Evolutionary conservation across 2,888 invertebrate species (phyloP), one percentile per base, ranked within the genome.

Genomic region (Pterostichus niger): DNA sequence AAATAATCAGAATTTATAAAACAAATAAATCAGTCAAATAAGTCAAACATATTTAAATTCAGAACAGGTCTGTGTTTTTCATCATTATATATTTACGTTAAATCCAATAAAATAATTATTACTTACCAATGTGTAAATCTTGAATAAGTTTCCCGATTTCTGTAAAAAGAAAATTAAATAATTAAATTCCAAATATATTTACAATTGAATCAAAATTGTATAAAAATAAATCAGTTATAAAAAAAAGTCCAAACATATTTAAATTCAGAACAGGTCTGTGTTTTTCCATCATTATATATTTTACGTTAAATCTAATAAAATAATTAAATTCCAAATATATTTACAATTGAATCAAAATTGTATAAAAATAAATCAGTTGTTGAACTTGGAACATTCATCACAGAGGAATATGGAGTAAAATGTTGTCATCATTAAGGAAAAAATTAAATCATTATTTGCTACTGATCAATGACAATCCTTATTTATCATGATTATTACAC

Each of bases 341-440:
- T n/a, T n/a, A n/a, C n/a, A n/a, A n/a, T n/a, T n/a, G n/a, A n/a
- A n/a, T n/a, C n/a, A n/a, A n/a, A n/a, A n/a, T n/a, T n/a, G n/a
- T n/a, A n/a, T n/a, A n/a, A n/a, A n/a, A n/a, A n/a, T n/a, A n/a
- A n/a, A n/a, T n/a, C n/a, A n/a, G n/a, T n/a, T 84, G 84, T 84
- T 84, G 84, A 84, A 83, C 84, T 82, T 84, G 54, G n/a, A 35
- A 71, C 54, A 82, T 52, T 83, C 82, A 84, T 82, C 84, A 84
- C 52, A 82, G 64, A 46, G 40, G 6, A 71, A 79, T 84, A 83
- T 83, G 83, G 83, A 35, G 73, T 73, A 4, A 61, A 61, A 56
- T 33, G 73, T n/a, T 73, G 52, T 83, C 83, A 80, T 83, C 79
- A 83, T 83, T 13, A n/a, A n/a, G n/a, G n/a, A n/a, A n/a, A n/a